Evolutionary conservation across 2,888 invertebrate genomes (phyloP), one percentile per base, ranked within the genome.

Genomic region (Drosophila gaucha): DNA sequence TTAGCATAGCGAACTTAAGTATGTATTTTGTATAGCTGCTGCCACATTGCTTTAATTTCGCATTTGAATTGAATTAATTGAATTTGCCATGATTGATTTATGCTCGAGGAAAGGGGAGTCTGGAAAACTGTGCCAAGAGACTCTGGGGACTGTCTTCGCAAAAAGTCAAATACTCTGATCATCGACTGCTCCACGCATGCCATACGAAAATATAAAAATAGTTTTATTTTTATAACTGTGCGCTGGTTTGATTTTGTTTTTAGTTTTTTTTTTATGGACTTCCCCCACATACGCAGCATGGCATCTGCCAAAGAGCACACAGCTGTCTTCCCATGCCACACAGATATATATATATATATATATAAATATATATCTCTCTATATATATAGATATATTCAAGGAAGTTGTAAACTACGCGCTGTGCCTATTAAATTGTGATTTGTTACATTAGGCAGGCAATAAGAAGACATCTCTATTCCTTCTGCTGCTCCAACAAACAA

Each of bases 171-270:
- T 33, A 43, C 35, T 64, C 63, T 52, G 65, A 64, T 54, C 83
- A 67, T 64, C 79, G 83, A 72, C 51, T 54, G 63, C 39, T 74
- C 65, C 78, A 76, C 79, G 73, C 74, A 79, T 70, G 80, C 70
- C 57, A 62, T 64, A 69, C 44, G 18, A 31, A 46, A 46, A 31
- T 46, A 46, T 65, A 62, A 73, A 86, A 82, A 82, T 82, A 82
- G 87, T 75, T 82, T 82, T 82, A 85, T 87, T 82, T 82, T 82
- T 82, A 85, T 82, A 82, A 68, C 78, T 80, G 63, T 85, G 82
- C 78, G 87, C 82, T 82, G 82, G 85, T 82, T 82, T 82, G 80
- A 67, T 86, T 84, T 69, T 55, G 36, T 49, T 39, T 33, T 33
- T 51, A 39, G 8, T 10, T 31, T 28, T 63, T 85, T 64, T 79